Evolutionary conservation across 2,113 vertebrate genomes (phyloP).

Genomic region (Cichladusa arquata): DNA sequence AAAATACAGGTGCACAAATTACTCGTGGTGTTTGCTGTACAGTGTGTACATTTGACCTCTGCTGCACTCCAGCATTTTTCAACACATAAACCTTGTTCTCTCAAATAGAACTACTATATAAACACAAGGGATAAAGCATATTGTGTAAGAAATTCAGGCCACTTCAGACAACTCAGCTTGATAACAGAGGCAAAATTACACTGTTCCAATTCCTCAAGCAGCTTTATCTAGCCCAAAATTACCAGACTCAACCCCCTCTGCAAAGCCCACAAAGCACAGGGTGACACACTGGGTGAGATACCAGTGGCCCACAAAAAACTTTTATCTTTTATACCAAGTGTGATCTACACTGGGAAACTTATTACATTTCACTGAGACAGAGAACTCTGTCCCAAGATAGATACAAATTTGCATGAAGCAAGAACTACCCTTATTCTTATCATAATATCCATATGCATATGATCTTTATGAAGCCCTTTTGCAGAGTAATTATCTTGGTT

Average conservation of each 20-base stretch:
- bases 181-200: conserved; percentile 49
- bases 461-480: neutral
- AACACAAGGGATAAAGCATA: conserved; percentile 55
- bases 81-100: conserved; percentile 57
- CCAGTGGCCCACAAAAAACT: neutral
- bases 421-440: neutral
- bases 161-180: conserved; percentile 48
- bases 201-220: neutral
- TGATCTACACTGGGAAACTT: neutral
- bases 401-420: neutral
- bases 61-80: neutral
- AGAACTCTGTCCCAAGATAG: neutral
- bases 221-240: conserved; percentile 12
- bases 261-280: neutral
- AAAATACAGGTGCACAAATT: conserved; percentile 52
- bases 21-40: conserved; percentile 38
- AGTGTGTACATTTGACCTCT: conserved; percentile 38
- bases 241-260: neutral
- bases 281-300: neutral
- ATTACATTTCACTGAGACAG: neutral
- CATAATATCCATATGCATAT: neutral
- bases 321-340: neutral
- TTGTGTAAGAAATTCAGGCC: conserved; percentile 45
- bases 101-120: conserved; percentile 46
- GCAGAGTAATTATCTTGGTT: neutral